A percentile compares a stretch with the other conserved stretches of the same genome.
Evolutionary conservation across 2,888 invertebrate species (phyloP).

Genomic region (Vesta saturnalis): DNA sequence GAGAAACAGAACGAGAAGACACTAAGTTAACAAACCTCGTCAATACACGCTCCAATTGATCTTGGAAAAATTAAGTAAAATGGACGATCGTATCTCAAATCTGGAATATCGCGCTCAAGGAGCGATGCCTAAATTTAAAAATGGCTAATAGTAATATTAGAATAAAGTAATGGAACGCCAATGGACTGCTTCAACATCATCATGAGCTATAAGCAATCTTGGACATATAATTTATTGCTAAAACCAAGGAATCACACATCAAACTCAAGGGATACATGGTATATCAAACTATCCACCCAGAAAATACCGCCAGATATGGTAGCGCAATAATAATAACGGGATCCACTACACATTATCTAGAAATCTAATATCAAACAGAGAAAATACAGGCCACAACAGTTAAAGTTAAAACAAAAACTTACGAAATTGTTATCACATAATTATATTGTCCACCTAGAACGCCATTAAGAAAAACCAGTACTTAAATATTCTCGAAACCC

Average conservation of each 20-base stretch:
- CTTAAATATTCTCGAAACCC: neutral
- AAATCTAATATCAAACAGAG: neutral
- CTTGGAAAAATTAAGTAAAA: neutral
- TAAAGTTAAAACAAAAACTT: neutral
- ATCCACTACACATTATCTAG: neutral
- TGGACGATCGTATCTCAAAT: neutral
- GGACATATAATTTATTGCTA: neutral
- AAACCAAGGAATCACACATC: neutral
- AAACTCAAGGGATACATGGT: neutral
- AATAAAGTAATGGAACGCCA: neutral
- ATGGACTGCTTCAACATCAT: too few relatives aligned
- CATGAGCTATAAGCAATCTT: neutral
- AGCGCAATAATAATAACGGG: neutral
- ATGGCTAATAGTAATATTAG: neutral
- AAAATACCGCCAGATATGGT: neutral
- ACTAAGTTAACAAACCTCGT: neutral
- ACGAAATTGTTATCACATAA: neutral
- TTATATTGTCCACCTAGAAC: neutral
- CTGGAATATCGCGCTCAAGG: too few relatives aligned
- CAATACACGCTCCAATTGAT: neutral
- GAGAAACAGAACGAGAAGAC: neutral
- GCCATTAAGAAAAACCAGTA: neutral
- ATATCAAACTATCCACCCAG: neutral
- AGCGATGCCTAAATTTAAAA: too few relatives aligned
- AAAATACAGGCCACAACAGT: neutral